These are phyloP conservation scores for Hydriomena furcata DNA, from an alignment of 2,888 invertebrate species.

Conservation along the genomic window DNA sequence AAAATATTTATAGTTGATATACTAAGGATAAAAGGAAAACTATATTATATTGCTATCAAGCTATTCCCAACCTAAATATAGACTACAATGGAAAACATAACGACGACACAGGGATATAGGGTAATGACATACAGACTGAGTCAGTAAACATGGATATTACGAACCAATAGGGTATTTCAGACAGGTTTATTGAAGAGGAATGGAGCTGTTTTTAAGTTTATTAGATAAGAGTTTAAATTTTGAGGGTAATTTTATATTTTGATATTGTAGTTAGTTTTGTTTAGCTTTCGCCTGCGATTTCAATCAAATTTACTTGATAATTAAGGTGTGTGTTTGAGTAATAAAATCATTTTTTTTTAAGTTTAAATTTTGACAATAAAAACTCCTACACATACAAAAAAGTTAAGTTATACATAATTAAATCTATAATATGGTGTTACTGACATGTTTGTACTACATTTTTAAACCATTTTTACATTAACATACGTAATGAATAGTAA, in stretches of 20 bases:
- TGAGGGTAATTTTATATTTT: constrained; percentile 6
- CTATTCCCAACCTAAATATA: constrained; percentile 9
- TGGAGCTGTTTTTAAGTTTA: constrained; percentile 24
- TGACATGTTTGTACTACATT: no score
- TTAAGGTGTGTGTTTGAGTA: no score
- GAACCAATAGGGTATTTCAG: constrained; percentile 17
- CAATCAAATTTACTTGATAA: no score
- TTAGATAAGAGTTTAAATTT: constrained; percentile 1
- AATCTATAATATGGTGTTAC: no score
- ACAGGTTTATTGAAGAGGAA: constrained; percentile 18
- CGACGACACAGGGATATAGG: constrained; percentile 24
- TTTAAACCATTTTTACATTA: no score
- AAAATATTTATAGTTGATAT: not conserved
- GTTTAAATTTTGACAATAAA: no score
- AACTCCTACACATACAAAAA: no score
- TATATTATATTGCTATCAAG: not conserved
- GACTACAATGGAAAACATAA: constrained; percentile 12
- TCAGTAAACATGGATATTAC: constrained; percentile 27
- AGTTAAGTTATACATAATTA: no score
- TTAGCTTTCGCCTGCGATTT: no score
- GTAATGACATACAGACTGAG: constrained; percentile 28
- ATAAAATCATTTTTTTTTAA: no score
- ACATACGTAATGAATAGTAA: no score
- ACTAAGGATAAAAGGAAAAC: constrained; percentile 2
- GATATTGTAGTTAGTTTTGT: not conserved